Conservation (phyloP, 2,888 invertebrate genomes). For the Hetaerina titia region DNA sequence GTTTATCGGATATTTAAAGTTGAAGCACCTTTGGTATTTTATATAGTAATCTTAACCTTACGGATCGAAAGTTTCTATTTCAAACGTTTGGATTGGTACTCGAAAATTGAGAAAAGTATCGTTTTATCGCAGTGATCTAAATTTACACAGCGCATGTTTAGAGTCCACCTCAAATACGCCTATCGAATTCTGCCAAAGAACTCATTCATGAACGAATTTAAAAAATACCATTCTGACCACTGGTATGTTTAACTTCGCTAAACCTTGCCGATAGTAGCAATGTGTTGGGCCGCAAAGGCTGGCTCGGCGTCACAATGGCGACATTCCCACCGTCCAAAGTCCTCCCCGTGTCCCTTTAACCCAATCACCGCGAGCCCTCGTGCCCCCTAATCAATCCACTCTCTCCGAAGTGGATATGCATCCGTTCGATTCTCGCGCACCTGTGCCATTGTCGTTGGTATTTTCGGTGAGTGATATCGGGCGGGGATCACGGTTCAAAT, state of each 20-base stretch:
- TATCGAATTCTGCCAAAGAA: too few species aligned
- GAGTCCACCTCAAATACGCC: too few species aligned
- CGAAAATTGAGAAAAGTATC: too few species aligned
- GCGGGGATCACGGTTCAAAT: slow-evolving; percentile 7
- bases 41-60: too few species aligned
- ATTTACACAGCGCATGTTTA: too few species aligned
- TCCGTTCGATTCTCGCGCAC: not conserved
- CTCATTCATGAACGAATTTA: not conserved
- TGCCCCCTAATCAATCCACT: slow-evolving; percentile 11
- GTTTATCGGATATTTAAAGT: too few species aligned
- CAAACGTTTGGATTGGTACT: too few species aligned
- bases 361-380: not conserved
- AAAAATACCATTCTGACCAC: not conserved
- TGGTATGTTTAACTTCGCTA: not conserved
- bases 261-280: not conserved
- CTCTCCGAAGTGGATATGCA: not conserved
- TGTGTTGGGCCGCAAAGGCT: not conserved
- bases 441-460: not conserved
- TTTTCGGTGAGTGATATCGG: not conserved
- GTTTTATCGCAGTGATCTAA: too few species aligned
- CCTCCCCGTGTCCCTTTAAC: not conserved
- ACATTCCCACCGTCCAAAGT: too few species aligned
- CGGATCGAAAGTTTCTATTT: too few species aligned
- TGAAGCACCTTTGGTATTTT: too few species aligned
- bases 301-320: not conserved